These are phyloP conservation scores for Engraulis encrasicolus DNA, from an alignment of 2,113 vertebrate genomes.

Conservation along the genomic window DNA sequence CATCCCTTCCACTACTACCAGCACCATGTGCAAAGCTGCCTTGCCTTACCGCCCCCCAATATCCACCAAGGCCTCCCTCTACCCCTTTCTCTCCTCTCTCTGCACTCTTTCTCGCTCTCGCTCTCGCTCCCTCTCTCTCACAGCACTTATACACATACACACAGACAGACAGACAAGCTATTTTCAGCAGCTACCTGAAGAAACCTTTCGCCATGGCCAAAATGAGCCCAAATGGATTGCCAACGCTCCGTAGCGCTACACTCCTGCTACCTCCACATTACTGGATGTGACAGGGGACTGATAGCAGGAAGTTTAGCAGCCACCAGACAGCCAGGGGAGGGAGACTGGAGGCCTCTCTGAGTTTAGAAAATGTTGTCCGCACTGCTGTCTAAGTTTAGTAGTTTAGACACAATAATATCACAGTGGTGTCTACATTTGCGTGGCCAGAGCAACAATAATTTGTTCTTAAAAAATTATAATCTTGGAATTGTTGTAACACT, in stretches of 20 bases:
- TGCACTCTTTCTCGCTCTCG: too few species aligned
- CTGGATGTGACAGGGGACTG: neutral
- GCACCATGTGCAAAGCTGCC: neutral
- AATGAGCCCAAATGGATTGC: constrained; percentile 7
- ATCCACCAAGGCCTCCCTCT: neutral
- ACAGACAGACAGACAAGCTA: neutral
- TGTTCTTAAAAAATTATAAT: too few species aligned
- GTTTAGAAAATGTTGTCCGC: neutral
- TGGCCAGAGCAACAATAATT: too few species aligned
- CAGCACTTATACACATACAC: neutral
- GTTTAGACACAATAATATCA: neutral
- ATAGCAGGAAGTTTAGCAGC: neutral
- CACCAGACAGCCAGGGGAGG: neutral
- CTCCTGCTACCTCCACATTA: neutral
- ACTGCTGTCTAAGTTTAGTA: neutral
- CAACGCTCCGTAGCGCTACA: neutral
- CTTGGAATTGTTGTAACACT: too few species aligned
- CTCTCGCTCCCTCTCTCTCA: neutral
- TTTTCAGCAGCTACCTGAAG: neutral
- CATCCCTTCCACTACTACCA: neutral
- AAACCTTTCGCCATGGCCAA: constrained; percentile 13
- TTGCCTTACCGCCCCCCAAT: neutral
- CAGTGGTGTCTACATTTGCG: neutral
- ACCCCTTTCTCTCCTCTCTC: too few species aligned
- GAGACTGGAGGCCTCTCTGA: neutral